Percentiles rank a stretch among this genome's conserved stretches.
Evolutionary conservation across 2,888 invertebrate genomes (phyloP).

Genomic region (Abrostola triplasia): DNA sequence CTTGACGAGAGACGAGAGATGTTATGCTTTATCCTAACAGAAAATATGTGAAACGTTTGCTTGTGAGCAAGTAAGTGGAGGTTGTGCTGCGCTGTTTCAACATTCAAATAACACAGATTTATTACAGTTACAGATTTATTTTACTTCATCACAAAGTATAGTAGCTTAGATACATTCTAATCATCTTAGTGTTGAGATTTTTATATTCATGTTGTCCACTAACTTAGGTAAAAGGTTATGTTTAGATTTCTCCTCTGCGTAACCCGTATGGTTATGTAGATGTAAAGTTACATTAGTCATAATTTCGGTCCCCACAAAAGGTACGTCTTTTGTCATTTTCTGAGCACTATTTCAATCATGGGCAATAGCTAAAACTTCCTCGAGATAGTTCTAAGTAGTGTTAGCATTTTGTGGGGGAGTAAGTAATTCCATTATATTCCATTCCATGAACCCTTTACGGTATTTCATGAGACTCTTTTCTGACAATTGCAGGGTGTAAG

Average conservation of each 20-base stretch:
- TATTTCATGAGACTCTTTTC: neutral
- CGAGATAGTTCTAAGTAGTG: neutral
- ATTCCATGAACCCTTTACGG: too few relatives aligned
- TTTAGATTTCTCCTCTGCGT: neutral
- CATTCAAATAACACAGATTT: neutral
- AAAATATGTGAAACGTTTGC: slow-evolving; percentile 12
- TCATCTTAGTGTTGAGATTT: neutral
- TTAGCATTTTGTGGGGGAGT: neutral
- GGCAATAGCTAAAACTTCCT: neutral
- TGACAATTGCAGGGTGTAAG: slow-evolving; percentile 90
- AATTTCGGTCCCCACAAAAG: neutral
- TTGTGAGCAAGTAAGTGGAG: slow-evolving; percentile 17
- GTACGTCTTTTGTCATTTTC: neutral
- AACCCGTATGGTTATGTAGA: neutral
- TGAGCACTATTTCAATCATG: neutral
- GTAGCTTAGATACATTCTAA: neutral
- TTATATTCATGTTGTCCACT: neutral
- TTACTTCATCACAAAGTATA: neutral
- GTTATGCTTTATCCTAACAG: slow-evolving; percentile 25
- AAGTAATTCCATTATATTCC: too few relatives aligned
- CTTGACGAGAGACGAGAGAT: slow-evolving; percentile 30
- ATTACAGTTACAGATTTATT: neutral
- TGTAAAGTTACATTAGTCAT: neutral
- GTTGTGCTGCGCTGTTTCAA: neutral
- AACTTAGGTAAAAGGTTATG: neutral